Conservation (phyloP, 2,797 vertebrate species). For the Sitta carolinensis region DNA sequence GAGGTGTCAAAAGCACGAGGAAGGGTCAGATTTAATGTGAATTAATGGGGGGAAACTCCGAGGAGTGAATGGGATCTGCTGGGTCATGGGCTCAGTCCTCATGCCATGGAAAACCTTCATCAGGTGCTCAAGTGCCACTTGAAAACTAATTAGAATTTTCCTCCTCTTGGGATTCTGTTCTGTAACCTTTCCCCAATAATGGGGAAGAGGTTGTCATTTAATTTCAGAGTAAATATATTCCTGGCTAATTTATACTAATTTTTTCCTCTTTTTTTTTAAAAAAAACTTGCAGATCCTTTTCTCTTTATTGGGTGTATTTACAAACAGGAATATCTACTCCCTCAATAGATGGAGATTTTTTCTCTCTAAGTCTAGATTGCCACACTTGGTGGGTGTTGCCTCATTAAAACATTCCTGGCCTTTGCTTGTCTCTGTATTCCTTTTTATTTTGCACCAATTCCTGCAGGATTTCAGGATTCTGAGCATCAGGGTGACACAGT, state of each 20-base stretch:
- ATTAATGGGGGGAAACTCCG: background rate
- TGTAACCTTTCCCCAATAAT: background rate
- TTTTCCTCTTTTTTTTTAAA: accelerated
- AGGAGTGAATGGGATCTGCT: background rate
- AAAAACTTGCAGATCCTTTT: background rate
- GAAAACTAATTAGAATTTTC: conserved; percentile 10
- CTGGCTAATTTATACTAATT: background rate
- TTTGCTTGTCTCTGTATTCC: accelerated
- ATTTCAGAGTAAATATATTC: background rate
- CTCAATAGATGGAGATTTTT: background rate
- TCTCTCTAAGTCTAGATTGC: background rate
- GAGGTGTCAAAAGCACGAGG: background rate
- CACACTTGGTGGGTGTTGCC: background rate
- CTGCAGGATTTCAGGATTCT: background rate
- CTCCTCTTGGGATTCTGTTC: conserved; percentile 3
- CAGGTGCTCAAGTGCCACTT: background rate
- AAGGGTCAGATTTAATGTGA: background rate
- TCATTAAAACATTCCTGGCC: background rate
- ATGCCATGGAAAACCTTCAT: background rate
- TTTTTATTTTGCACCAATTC: background rate
- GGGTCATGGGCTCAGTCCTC: conserved; percentile 19
- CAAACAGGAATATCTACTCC: background rate
- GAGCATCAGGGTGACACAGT: background rate
- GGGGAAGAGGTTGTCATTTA: background rate
- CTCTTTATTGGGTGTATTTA: background rate